Base-by-base conservation (phyloP, 2,888 invertebrate species). In the Cheilosia variabilis region DNA sequence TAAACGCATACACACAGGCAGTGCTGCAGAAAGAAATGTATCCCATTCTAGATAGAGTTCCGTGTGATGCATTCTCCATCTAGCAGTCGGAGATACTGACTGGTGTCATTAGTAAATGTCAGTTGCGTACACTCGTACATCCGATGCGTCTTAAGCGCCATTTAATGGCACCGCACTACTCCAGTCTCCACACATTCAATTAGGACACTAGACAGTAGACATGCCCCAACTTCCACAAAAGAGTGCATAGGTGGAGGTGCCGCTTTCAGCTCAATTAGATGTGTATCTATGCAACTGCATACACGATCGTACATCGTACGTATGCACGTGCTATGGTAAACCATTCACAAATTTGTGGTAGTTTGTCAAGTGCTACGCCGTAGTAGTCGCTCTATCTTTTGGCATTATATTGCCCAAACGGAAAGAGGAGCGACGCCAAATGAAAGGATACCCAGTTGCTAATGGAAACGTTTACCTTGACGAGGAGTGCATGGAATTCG, bases 271-370 rank as follows among this genome's bases (percentile, higher is more conserved):
- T 80, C 84, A 80, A 84, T 84, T 80, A 76, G 71, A 84, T 66
- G 68, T 75, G 69, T 71, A 76, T 75, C 78, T 73, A 69, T 80
- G 47, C 65, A 79, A 63, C 9, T 71, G 71, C 58, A 79, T 37
- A 31, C 65, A 53, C 65, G 53, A 58, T 53, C 63, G 24, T 57
- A 7, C 13, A 60, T 34, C 57, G 43, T 3, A 31, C 52, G 22
- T 57, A 71, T 65, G 75, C 65, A 76, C 75, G 73, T 75, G 84
- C 80, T 55, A 71, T 31, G 75, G 69, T 80, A 71, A 84, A 66
- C 75, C 84, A 80, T 80, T 80, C 84, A 84, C 84, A 84, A 84
- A 84, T 84, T 84, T 84, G 84, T 66, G 84, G 80, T 76, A 84
- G 75, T 76, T 80, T 84, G 79, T 79, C 80, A 84, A 84, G 80